Conservation (phyloP, 2,888 invertebrate genomes). For the Lampropteryx suffumata region DNA sequence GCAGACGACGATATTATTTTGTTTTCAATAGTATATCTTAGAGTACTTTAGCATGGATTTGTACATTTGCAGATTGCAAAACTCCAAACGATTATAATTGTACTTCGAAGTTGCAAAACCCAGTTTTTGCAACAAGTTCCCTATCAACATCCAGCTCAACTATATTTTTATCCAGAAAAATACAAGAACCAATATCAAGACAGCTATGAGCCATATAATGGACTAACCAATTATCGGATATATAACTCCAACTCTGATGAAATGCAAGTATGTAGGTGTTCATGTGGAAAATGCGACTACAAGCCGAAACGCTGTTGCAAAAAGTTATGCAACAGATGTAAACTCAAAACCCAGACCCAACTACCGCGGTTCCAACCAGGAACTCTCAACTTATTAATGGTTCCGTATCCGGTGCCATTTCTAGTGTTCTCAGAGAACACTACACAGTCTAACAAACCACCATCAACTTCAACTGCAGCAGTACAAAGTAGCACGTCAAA, state of each 20-base stretch:
- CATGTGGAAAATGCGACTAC: slow-evolving; percentile 6
- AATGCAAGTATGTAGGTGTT: slow-evolving; percentile 1
- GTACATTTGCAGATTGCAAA: slow-evolving; percentile 14
- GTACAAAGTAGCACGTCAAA: no score
- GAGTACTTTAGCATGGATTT: no score
- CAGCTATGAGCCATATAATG: slow-evolving; percentile 1
- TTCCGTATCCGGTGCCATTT: slow-evolving; percentile 14
- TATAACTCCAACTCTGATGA: not conserved
- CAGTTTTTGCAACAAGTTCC: not conserved
- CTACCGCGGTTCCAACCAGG: not conserved
- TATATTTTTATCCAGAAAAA: not conserved
- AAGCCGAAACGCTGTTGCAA: slow-evolving; percentile 9
- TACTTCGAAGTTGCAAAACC: slow-evolving; percentile 4
- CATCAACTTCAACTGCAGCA: not conserved
- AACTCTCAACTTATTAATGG: slow-evolving; percentile 1
- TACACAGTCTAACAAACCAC: not conserved
- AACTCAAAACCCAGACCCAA: not conserved
- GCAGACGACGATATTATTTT: no score
- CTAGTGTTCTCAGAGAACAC: slow-evolving; percentile 1
- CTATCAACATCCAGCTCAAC: not conserved
- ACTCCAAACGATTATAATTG: slow-evolving; percentile 6
- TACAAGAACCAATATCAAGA: not conserved
- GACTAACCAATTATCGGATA: not conserved
- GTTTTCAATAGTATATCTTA: no score
- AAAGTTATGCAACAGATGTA: slow-evolving; percentile 2